Conservation (phyloP, 2,888 invertebrate species). For the Trichacis sp. region DNA sequence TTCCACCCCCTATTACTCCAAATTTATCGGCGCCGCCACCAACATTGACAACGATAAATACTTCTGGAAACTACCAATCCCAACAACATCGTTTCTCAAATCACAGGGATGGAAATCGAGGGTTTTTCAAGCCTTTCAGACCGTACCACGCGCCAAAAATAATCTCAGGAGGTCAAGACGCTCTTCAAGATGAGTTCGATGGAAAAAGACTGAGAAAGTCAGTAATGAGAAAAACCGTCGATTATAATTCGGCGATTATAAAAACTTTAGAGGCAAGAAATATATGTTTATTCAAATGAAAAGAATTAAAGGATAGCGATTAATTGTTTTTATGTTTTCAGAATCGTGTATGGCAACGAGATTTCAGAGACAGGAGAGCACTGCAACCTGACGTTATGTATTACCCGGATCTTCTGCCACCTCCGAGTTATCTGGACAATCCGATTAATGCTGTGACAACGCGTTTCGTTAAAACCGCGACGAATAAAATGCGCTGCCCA, state of each 20-base stretch:
- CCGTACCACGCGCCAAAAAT: constrained; percentile 68
- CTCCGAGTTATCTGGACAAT: constrained; percentile 93
- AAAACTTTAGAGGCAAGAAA: constrained; percentile 88
- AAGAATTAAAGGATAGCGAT: too few species aligned
- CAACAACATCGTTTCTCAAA: constrained; percentile 54
- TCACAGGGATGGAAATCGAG: constrained; percentile 62
- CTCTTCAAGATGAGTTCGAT: constrained; percentile 87
- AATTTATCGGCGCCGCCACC: constrained; percentile 68
- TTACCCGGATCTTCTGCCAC: constrained; percentile 92
- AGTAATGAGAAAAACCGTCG: constrained; percentile 97
- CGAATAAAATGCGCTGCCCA: constrained; percentile 99
- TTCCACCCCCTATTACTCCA: constrained; percentile 64
- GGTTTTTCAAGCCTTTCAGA: constrained; percentile 70
- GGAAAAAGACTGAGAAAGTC: constrained; percentile 96
- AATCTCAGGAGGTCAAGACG: constrained; percentile 63
- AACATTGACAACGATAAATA: constrained; percentile 64
- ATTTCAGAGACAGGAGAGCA: constrained; percentile 87
- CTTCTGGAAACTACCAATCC: constrained; percentile 57
- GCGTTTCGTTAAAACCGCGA: constrained; percentile 98
- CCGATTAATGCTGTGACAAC: constrained; percentile 96
- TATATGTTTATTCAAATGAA: too few species aligned
- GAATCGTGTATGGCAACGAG: constrained; percentile 96
- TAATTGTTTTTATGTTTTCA: constrained; percentile 64
- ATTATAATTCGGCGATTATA: constrained; percentile 95
- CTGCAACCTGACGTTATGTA: constrained; percentile 97